phyloP scores from a whole-genome alignment of 2,797 vertebrate genomes.

The Peromyscus attwateri region DNA sequence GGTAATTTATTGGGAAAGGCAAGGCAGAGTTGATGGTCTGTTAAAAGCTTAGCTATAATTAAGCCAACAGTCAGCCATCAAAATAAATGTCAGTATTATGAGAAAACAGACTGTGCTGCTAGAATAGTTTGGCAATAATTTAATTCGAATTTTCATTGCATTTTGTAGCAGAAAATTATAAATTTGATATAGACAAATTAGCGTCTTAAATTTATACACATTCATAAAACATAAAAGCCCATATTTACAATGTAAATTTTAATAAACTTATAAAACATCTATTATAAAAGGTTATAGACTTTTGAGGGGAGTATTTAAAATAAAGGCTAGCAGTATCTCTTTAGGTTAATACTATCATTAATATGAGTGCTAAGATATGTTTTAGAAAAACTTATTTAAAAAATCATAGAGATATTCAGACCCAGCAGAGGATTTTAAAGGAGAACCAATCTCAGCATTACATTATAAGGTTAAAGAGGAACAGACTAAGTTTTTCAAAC shows the following conservation, averaged over 20 bases:
- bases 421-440: too few relatives aligned
- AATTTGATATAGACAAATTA: constrained; percentile 53
- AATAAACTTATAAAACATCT: background rate
- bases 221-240: background rate
- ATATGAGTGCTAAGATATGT: too few relatives aligned
- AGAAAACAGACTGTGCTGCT: constrained; percentile 64
- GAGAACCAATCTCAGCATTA: too few relatives aligned
- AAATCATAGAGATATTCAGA: too few relatives aligned
- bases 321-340: background rate
- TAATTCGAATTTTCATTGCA: constrained; percentile 69
- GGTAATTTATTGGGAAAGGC: constrained; percentile 39
- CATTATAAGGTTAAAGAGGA: too few relatives aligned
- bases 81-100: constrained; percentile 67
- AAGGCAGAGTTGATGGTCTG: constrained; percentile 44
- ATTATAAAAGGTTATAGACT: background rate
- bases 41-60: constrained; percentile 70
- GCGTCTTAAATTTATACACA: constrained; percentile 46
- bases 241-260: background rate
- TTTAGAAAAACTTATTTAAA: too few relatives aligned
- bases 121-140: constrained; percentile 54
- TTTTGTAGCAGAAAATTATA: constrained; percentile 71
- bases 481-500: too few relatives aligned
- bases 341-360: background rate
- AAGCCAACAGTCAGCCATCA: constrained; percentile 64
- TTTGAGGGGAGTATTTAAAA: constrained; percentile 22